Base-by-base conservation (phyloP, 2,797 vertebrate genomes). In the Knipowitschia caucasica region DNA sequence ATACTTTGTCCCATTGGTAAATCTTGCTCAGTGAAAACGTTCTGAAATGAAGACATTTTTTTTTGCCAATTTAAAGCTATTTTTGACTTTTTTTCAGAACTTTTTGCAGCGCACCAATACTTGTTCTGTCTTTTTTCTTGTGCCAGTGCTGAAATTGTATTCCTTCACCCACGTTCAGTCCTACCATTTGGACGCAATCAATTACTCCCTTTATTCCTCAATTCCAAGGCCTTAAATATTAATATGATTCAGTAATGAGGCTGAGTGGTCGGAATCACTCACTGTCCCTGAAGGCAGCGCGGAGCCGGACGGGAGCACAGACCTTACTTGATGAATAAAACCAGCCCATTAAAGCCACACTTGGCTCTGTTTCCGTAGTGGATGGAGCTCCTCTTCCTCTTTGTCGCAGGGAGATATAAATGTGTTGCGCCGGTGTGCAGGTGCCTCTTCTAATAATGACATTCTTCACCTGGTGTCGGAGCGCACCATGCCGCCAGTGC, bases 201-300 rank as follows among this genome's bases (percentile, higher is more conserved):
- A 82, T 89, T 88, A 90, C 76, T 66, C 86, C 87, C 78, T 86
- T 88, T 89, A 90, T 90, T 89, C 86, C 84, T 86, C 88, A 84
- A 86, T 89, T 90, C 82, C 71, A 82, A 58, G 63, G 66, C 64
- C 71, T 87, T 89, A 89, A 91, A 91, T 91, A 90, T 91, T 90
- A 89, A 89, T 87, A 87, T 78, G 78, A 82, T 83, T 90, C 85
- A 83, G 83, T 88, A 90, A 90, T 91, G 87, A 91, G 88, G 81
- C 82, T 88, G 86, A 89, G 85, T 89, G 85, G 87, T 88, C 84
- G 75, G 83, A 92, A 90, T 90, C 86, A 84, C 84, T 89, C 87
- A 88, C 71, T 88, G 89, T 90, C 87, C 88, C 88, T 89, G 56
- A 79, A 83, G 88, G 89, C 87, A 72, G 72, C 82, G 73, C 68